These are phyloP conservation scores for Aegotheles bennettii DNA, from an alignment of 2,113 vertebrate species.

Conservation along the genomic window DNA sequence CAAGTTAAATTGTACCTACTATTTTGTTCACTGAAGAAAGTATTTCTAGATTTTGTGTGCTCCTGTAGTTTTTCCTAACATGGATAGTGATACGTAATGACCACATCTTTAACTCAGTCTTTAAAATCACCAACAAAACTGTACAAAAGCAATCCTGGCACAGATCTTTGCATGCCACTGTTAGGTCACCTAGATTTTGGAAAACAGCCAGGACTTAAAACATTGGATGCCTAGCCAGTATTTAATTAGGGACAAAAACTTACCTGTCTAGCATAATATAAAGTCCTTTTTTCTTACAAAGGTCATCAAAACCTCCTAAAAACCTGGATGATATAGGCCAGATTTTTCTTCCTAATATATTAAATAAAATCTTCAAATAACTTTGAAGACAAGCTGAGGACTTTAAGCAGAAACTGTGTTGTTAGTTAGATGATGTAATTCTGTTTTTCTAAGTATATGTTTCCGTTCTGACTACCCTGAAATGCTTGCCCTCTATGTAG, in stretches of 20 bases:
- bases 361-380: not conserved
- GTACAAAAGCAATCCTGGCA: not conserved
- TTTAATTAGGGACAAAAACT: not conserved
- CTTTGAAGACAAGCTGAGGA: not conserved
- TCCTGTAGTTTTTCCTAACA: not conserved
- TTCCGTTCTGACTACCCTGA: not conserved
- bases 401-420: not conserved
- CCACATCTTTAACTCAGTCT: not conserved
- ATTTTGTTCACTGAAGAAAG: not conserved
- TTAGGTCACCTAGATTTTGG: not conserved
- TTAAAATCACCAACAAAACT: not conserved
- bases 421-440: not conserved
- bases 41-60: not conserved
- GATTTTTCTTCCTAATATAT: not conserved
- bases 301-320: not conserved
- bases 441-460: not conserved
- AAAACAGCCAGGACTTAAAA: not conserved
- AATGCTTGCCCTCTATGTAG: not conserved
- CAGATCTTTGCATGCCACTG: not conserved
- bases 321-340: not conserved
- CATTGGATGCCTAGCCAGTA: not conserved
- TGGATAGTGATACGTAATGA: not conserved
- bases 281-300: not conserved
- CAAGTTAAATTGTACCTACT: not conserved
- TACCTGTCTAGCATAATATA: not conserved